Evolutionary conservation across 2,113 vertebrate genomes (phyloP), one percentile per base, ranked within the genome.

Genomic region (Phyllostomus hastatus): DNA sequence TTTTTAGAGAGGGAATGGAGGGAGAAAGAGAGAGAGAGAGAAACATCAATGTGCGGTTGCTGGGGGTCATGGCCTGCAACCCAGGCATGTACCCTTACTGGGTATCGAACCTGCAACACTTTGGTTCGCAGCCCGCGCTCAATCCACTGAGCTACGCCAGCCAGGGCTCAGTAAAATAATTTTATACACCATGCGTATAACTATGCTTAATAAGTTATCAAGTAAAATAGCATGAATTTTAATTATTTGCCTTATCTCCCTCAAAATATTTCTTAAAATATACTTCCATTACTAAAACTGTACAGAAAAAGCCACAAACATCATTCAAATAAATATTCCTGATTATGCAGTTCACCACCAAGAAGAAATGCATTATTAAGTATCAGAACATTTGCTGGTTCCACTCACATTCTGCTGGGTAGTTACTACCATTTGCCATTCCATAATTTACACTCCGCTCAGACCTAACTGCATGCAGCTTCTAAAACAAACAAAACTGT

Each of bases 401-500:
- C 41, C 75, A 79, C n/a, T 83, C 26, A 79, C 67, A 82, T 94
- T 96, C 48, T 87, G 41, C 69, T 87, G 54, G 41, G 26, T 93
- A 93, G 61, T 90, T 96, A 83, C 9, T 87, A 35, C 43, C 41
- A 50, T 54, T 89, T 91, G 84, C 61, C 43, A 73, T 70, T 92
- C 28, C 4, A 43, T 92, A 78, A 95, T 95, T 95, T 96, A 78
- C 41, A 67, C 31, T 85, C 46, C 31, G 52, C 72, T 95, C 80
- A 90, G 70, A 86, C 64, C 10, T 46, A 91, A 93, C 35, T 89
- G 43, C 79, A 95, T 89, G 61, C 54, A 87, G 35, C 61, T 95
- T 95, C 90, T 93, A 91, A 93, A 96, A 79, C 84, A 97, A 95
- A 95, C 72, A 96, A 94, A 95, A 87, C 70, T n/a, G 7, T 57